phyloP scores from a whole-genome alignment of 2,797 vertebrate species.

The Aeoliscus strigatus region DNA sequence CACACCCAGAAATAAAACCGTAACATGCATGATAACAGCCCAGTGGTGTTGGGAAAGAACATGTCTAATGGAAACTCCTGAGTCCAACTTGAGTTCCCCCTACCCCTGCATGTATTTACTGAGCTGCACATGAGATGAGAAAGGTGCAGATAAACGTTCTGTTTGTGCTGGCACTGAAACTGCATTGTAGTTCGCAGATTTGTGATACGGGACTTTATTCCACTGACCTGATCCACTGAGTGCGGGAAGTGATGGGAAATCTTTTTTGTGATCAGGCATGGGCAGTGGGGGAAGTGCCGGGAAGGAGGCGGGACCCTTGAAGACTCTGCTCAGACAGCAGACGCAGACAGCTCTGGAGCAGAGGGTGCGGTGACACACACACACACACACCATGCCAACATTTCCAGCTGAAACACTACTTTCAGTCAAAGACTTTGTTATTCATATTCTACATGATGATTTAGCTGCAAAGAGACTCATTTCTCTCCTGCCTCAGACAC shows the following conservation, averaged over 20 bases:
- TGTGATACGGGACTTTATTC: conserved; percentile 9
- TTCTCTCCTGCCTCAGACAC: no score
- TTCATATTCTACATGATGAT: not conserved
- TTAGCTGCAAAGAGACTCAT: no score
- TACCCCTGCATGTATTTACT: conserved; percentile 25
- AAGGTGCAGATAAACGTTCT: not conserved
- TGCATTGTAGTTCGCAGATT: not conserved
- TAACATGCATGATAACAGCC: conserved; percentile 20
- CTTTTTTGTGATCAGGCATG: conserved; percentile 82
- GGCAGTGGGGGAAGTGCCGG: conserved; percentile 95
- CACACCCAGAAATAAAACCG: conserved; percentile 7
- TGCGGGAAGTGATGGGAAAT: conserved; percentile 12
- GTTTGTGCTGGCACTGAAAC: conserved; percentile 4
- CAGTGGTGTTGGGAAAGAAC: conserved; percentile 6
- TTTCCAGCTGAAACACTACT: conserved; percentile 2
- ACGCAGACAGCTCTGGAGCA: conserved; percentile 95
- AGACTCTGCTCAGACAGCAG: conserved; percentile 95
- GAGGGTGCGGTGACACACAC: conserved; percentile 78
- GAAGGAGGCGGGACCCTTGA: conserved; percentile 94
- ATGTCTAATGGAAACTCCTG: conserved; percentile 2
- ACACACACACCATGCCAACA: conserved; percentile 4
- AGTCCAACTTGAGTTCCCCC: conserved; percentile 3
- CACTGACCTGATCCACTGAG: conserved; percentile 7
- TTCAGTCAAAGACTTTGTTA: not conserved
- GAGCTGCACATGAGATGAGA: conserved; percentile 6